Percentiles rank a stretch among this genome's conserved stretches.
phyloP scores from a whole-genome alignment of 2,113 vertebrate genomes.

The Saimiri boliviensis region DNA sequence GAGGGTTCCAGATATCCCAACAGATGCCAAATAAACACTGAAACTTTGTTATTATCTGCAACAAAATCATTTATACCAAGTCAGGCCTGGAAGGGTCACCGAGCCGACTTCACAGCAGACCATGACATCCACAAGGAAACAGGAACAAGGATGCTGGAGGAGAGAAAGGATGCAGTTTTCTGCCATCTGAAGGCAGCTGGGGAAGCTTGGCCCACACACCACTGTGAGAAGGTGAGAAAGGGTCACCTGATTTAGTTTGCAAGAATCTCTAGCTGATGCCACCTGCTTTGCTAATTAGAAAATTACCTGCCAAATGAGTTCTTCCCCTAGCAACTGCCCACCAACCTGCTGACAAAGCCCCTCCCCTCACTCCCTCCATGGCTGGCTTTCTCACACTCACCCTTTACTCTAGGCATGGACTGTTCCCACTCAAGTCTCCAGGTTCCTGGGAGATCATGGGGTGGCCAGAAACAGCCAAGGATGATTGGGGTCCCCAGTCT shows the following conservation, averaged over 20 bases:
- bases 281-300: conserved; percentile 36
- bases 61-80: not conserved
- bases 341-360: not conserved
- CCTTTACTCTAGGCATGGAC: accelerated
- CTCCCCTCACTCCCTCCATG: not conserved
- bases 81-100: not conserved
- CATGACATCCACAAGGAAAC: not conserved
- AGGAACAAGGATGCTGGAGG: not conserved
- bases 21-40: not conserved
- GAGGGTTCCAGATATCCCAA: not conserved
- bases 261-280: not conserved
- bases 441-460: not conserved
- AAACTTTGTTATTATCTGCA: not conserved
- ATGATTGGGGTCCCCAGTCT: not conserved
- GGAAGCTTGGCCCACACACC: not conserved
- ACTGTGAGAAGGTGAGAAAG: accelerated
- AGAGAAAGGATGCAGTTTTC: not conserved
- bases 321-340: not conserved
- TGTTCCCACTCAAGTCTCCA: not conserved
- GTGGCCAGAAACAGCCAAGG: not conserved
- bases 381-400: not conserved
- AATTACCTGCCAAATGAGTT: not conserved
- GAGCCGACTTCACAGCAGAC: not conserved
- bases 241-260: not conserved
- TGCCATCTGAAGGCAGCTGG: not conserved